These are phyloP conservation scores for Centruroides sculpturatus DNA, from an alignment of 1,140 invertebrate species.

Conservation along the genomic window DNA sequence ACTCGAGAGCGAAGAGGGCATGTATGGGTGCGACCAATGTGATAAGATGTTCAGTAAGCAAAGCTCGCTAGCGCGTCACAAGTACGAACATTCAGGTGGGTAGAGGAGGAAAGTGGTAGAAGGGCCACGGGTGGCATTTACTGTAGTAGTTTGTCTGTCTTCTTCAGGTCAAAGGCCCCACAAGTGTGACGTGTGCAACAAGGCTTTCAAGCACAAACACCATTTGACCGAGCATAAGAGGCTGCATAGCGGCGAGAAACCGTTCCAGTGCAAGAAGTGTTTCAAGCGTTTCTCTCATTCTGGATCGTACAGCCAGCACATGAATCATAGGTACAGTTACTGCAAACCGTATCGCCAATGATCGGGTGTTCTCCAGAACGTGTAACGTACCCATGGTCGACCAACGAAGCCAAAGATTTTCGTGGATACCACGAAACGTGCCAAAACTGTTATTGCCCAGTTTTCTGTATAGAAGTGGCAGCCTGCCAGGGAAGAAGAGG, in stretches of 20 bases:
- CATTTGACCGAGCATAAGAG: constrained; percentile 98
- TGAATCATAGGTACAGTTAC: constrained; percentile 97
- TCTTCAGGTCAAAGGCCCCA: constrained; percentile 87
- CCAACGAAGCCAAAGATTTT: too few relatives aligned
- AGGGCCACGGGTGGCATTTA: too few relatives aligned
- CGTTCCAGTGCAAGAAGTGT: constrained; percentile 97
- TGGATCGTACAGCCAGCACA: constrained; percentile 98
- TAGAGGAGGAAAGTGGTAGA: constrained; percentile 34
- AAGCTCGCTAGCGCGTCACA: constrained; percentile 93
- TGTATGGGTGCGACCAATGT: constrained; percentile 85
- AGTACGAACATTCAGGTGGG: constrained; percentile 99
- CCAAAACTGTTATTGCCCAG: too few relatives aligned
- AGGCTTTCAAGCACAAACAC: constrained; percentile 99
- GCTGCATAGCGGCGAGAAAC: constrained; percentile 96
- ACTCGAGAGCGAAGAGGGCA: constrained; percentile 40
- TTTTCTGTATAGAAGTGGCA: too few relatives aligned
- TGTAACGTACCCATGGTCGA: too few relatives aligned
- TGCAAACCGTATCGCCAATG: constrained; percentile 40
- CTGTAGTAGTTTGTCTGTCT: not conserved
- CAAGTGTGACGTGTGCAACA: constrained; percentile 94
- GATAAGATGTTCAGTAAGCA: constrained; percentile 98
- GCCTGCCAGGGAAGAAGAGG: too few relatives aligned
- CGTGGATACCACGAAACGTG: too few relatives aligned
- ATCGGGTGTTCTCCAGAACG: too few relatives aligned
- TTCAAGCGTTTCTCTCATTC: constrained; percentile 98